These are phyloP conservation scores for Reinhardtius hippoglossoides DNA, from an alignment of 2,113 vertebrate genomes.

Conservation along the genomic window DNA sequence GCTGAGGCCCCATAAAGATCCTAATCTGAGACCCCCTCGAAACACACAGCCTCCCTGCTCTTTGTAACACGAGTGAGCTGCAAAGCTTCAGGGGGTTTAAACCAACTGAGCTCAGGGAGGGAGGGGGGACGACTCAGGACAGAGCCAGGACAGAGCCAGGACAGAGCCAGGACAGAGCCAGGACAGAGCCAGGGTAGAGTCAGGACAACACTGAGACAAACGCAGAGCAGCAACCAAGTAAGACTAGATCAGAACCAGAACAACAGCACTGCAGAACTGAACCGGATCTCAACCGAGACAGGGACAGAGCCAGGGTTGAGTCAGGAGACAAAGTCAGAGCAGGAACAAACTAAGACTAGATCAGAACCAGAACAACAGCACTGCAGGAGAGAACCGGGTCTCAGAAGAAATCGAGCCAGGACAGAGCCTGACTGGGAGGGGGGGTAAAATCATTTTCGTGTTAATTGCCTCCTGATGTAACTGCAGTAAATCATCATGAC, in stretches of 20 bases:
- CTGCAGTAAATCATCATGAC: neutral
- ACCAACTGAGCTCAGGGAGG: neutral
- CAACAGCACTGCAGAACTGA: neutral
- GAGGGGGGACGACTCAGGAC: neutral
- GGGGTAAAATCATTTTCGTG: neutral
- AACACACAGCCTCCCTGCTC: neutral
- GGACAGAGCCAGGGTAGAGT: neutral
- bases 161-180: neutral
- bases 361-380: neutral
- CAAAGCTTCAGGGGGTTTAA: neutral
- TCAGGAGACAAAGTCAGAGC: neutral
- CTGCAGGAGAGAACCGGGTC: neutral
- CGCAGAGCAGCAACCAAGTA: neutral
- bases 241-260: neutral
- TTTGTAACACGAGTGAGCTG: neutral
- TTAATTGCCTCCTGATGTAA: neutral
- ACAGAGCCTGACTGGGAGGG: neutral
- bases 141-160: neutral
- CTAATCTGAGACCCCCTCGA: neutral
- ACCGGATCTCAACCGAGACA: neutral
- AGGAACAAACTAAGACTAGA: neutral
- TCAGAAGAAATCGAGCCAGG: neutral
- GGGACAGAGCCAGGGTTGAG: neutral
- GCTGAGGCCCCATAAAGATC: neutral
- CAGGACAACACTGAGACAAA: neutral